Evolutionary conservation across 2,113 vertebrate species (phyloP), one percentile per base, ranked within the genome.

Genomic region (Morone saxatilis): DNA sequence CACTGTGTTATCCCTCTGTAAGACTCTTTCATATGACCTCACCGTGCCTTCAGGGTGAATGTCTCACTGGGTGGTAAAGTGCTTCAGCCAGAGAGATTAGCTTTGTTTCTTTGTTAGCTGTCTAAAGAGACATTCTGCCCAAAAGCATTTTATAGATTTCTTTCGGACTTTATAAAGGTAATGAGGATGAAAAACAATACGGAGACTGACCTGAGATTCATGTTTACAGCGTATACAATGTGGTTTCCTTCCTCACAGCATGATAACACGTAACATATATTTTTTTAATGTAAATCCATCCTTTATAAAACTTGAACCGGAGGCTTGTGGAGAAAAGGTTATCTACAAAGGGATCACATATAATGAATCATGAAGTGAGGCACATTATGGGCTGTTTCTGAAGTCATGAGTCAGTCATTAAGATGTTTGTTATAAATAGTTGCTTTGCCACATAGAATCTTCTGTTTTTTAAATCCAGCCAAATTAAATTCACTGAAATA

Each of bases 51-150:
- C 72, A n/a, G 74, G 68, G 40, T 63, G 51, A 76, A 7, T 43
- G 61, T 13, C 40, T 63, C 47, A 31, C 31, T 36, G 51, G 67
- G 71, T 65, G 57, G 50, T 43, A n/a, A 62, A 83, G 71, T 69
- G 74, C 74, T 71, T 69, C 3, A 59, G 16, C 71, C 14, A 1
- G 54, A 69, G 73, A 43, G 66, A 61, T 69, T 54, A 71, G 57
- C 63, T 57, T 67, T 17, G 19, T 54, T 69, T 45, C 71, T 77
- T 68, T 83, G 68, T 68, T 71, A 20, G n/a, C 38, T 38, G 54
- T 72, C 8, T 40, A 2, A 7, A 38, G 69, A 2, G 25, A 69
- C 19, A 16, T 70, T 63, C 50, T 69, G 31, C 20, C 17, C 6
- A 4, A 0, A 20, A 51, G 19, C 9, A 20, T 40, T 69, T 0